Evolutionary conservation across 2,113 vertebrate species (phyloP), one percentile per base, ranked within the genome.

Genomic region (Cyanistes caeruleus): DNA sequence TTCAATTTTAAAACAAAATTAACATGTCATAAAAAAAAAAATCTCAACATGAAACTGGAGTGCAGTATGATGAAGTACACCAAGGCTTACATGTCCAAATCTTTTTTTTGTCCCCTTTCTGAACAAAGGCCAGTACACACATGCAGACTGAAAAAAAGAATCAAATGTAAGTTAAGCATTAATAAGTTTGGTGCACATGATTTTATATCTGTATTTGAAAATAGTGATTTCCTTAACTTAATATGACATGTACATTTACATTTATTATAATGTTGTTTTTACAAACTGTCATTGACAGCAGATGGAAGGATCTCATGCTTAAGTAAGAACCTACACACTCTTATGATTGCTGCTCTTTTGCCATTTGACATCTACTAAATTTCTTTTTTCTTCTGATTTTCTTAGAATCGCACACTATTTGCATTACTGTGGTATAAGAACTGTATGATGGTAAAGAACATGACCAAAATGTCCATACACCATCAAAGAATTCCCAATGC

Each of bases 311-410:
- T 84, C 37, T 68, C 8, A 25, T 56, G 10, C 43, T 75, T 75
- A 46, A 27, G 24, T 43, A 64, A 41, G 69, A 72, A 73, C 39
- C 48, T 69, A 24, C 16, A n/a, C 14, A 43, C 2, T 9, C 31
- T 68, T 92, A 89, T 30, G 22, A 59, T 30, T 49, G 20, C 24
- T 79, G 10, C 8, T 41, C 27, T 78, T 94, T 79, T 87, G 49
- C 55, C 5, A 23, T 56, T 48, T 85, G 24, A 93, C 55, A 73
- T 55, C 16, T 48, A 55, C 67, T 46, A 51, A 82, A 65, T 91
- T 85, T 94, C 33, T 11, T 43, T 65, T 95, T 87, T 93, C 22
- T 87, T 78, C 39, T 56, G n/a, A n/a, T 87, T 91, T 96, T 95
- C 85, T 85, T 79, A 79, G 65, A 96, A 79, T 56, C 82, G 22